Evolutionary conservation across 2,113 vertebrate genomes (phyloP), one percentile per base, ranked within the genome.

Genomic region (Ardeotis arabs): DNA sequence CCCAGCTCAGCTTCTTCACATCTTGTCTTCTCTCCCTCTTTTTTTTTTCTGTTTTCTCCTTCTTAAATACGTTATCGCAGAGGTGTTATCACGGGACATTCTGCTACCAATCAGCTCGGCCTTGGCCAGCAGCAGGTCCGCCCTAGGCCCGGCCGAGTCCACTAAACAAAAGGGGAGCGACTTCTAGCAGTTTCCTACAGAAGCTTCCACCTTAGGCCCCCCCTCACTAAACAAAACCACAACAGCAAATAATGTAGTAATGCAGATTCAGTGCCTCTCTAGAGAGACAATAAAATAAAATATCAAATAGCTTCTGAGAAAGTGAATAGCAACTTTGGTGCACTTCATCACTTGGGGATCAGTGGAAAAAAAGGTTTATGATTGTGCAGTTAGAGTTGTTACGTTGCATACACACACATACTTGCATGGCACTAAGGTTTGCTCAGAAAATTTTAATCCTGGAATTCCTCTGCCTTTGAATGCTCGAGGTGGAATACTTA

Each of bases 351-450:
- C 27, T 74, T 16, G 7, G 33, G 3, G 11, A 77, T 6, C 37
- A 70, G 4, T 16, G 29, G 28, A 7, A 47, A 69, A 69, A 75
- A 56, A 25, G 41, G 7, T 3, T 60, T 8, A 17, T 6, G 17
- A 47, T 10, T 62, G 21, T 11, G 29, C 27, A 44, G 16, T 70
- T 29, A 19, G 37, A n/a, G 17, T n/a, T n/a, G 29, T 22, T 50
- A n/a, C 7, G 18, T 2, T 63, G 12, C 45, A 49, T 0, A 0
- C 18, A 76, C 39, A 49, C 18, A 45, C 8, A 21, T 15, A 31
- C 9, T 63, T 2, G 2, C 10, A 91, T 3, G 16, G 12, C 31
- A 25, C 41, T 66, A 47, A 15, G 35, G 1, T 58, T 63, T 69
- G 10, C 28, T 76, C 44, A 49, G n/a, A 21, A 4, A 74, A 56